Percentiles rank a stretch among this genome's conserved stretches.
These are phyloP conservation scores for Neoarius graeffei DNA, from an alignment of 2,113 vertebrate species.

Conservation along the genomic window DNA sequence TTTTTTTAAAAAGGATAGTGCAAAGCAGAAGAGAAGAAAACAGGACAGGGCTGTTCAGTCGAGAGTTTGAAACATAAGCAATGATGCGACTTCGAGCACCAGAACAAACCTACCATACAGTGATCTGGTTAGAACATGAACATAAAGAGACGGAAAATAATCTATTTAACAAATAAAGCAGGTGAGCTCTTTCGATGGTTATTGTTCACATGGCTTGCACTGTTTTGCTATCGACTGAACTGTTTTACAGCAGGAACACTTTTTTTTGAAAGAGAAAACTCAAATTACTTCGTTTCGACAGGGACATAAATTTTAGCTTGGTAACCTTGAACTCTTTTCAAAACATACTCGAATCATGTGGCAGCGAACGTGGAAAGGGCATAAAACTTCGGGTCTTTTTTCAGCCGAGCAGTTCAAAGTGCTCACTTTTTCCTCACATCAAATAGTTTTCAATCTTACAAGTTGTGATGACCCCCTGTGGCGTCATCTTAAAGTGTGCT, in stretches of 20 bases:
- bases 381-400: neutral
- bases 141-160: constrained; percentile 29
- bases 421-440: neutral
- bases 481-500: too few species aligned
- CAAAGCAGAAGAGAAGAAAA: neutral
- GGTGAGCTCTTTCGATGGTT: neutral
- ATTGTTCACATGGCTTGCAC: neutral
- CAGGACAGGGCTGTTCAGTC: neutral
- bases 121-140: constrained; percentile 13
- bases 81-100: neutral
- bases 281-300: neutral
- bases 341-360: neutral
- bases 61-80: constrained; percentile 6
- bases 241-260: neutral
- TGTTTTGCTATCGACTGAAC: neutral
- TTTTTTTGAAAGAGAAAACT: neutral
- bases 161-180: neutral
- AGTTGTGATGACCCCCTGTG: too few species aligned
- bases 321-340: constrained; percentile 11
- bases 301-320: neutral
- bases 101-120: constrained; percentile 37
- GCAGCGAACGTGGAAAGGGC: constrained; percentile 1
- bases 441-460: neutral
- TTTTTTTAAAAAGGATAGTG: too few species aligned
- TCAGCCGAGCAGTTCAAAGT: neutral